Evolutionary conservation across 2,888 invertebrate species (phyloP).

Genomic region (Ecdyonurus torrentis): DNA sequence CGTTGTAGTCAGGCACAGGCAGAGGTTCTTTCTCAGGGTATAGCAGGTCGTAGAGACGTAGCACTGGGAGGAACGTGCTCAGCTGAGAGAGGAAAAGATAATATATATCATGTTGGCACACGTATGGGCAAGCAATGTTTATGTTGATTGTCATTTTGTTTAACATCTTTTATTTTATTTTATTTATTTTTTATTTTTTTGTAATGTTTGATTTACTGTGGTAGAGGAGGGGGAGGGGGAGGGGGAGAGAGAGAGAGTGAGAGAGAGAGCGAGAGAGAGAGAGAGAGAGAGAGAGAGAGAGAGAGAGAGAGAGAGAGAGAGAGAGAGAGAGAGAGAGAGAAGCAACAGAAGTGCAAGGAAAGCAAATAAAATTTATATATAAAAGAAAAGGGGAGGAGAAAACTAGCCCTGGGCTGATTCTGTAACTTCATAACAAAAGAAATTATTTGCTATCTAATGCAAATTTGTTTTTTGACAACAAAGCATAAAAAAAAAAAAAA

Average conservation of each 20-base stretch:
- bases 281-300: slow-evolving; percentile 6
- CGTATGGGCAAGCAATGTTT: not conserved
- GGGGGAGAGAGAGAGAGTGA: slow-evolving; percentile 6
- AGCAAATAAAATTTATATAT: not conserved
- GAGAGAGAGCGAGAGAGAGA: slow-evolving; percentile 8
- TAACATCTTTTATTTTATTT: too few species aligned
- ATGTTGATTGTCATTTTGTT: too few species aligned
- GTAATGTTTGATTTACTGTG: too few species aligned
- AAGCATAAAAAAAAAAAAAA: too few species aligned
- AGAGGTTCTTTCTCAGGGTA: slow-evolving; percentile 86
- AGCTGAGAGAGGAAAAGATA: slow-evolving; percentile 32
- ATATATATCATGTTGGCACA: not conserved
- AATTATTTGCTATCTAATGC: too few species aligned
- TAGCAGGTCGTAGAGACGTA: slow-evolving; percentile 77
- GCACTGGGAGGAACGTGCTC: slow-evolving; percentile 73
- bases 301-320: not conserved
- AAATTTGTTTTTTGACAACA: too few species aligned
- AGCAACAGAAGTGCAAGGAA: not conserved
- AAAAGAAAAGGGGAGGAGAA: too few species aligned
- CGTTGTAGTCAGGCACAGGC: slow-evolving; percentile 74
- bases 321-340: not conserved
- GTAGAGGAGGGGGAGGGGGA: not conserved
- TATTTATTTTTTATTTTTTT: too few species aligned
- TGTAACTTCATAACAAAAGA: too few species aligned
- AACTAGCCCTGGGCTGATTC: too few species aligned